A percentile compares a stretch with the other conserved stretches of the same genome.
These are phyloP conservation scores for Tangara arthus DNA, from an alignment of 2,797 vertebrate genomes.

Conservation along the genomic window DNA sequence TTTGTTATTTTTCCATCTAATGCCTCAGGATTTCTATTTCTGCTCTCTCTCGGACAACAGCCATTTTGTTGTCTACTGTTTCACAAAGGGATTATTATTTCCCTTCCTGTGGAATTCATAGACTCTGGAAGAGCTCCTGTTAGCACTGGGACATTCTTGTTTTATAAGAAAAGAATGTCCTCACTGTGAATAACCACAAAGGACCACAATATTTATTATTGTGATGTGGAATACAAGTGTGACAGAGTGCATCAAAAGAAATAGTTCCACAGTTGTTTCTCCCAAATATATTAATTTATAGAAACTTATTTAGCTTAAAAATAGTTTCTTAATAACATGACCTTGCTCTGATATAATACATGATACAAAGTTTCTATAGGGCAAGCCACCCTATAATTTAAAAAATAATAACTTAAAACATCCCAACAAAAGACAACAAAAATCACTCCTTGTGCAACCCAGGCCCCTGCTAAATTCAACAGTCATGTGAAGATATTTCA, in stretches of 20 bases:
- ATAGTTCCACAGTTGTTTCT: not conserved
- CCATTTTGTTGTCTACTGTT: conserved; percentile 41
- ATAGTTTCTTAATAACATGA: not conserved
- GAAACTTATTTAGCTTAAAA: not conserved
- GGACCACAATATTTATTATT: not conserved
- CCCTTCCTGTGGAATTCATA: not conserved
- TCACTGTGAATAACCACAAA: not conserved
- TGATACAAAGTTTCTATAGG: not conserved
- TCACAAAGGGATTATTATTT: conserved; percentile 57
- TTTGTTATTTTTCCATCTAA: not conserved
- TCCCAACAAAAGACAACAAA: not conserved
- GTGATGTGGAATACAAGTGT: not conserved
- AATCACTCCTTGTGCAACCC: not conserved
- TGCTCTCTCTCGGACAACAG: conserved; percentile 4
- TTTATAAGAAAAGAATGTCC: not conserved
- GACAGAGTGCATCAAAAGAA: not conserved
- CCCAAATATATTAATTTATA: not conserved
- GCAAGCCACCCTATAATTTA: not conserved
- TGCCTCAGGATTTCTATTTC: conserved; percentile 30
- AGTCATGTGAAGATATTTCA: conserved; percentile 17
- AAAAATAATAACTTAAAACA: not conserved
- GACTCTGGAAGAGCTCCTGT: conserved; percentile 22
- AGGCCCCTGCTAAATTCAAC: not conserved
- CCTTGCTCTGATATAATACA: not conserved
- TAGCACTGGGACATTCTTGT: not conserved